Evolutionary conservation across 2,113 vertebrate genomes (phyloP).

Genomic region (Sinocyclocheilus grahami): DNA sequence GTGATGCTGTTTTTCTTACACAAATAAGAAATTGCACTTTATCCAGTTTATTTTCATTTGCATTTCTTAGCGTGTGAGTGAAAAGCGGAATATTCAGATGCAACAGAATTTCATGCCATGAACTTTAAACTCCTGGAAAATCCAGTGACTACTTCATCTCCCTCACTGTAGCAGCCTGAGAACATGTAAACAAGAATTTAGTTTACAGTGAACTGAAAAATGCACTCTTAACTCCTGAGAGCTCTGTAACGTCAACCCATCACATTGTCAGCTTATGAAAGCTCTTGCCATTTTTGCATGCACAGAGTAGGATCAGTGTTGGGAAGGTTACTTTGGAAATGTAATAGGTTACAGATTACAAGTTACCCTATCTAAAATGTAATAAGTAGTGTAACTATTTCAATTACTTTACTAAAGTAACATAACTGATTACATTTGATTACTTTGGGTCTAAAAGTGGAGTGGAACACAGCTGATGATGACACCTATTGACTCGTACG

Average conservation of each 20-base stretch:
- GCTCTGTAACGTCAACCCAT: not conserved
- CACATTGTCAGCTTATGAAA: not conserved
- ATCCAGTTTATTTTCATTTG: not conserved
- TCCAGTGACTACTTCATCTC: not conserved
- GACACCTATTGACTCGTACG: too few relatives aligned
- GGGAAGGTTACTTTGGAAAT: too few relatives aligned
- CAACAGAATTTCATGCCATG: not conserved
- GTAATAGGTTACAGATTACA: too few relatives aligned
- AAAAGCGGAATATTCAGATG: not conserved
- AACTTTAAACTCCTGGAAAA: not conserved
- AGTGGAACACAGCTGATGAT: too few relatives aligned
- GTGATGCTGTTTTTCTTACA: conserved; percentile 19
- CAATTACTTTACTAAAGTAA: too few relatives aligned
- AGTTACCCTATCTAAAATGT: too few relatives aligned
- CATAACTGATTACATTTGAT: too few relatives aligned
- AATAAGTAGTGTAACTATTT: too few relatives aligned
- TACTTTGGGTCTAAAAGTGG: too few relatives aligned
- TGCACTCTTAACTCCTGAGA: not conserved
- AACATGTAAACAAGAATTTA: not conserved
- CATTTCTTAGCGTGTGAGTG: not conserved
- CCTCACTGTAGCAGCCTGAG: not conserved
- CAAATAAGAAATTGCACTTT: conserved; percentile 20
- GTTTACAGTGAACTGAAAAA: not conserved
- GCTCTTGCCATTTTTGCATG: not conserved
- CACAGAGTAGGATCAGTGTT: not conserved